These are phyloP conservation scores for Trachelus stipa DNA, from an alignment of 2,888 invertebrate genomes.

Conservation along the genomic window DNA sequence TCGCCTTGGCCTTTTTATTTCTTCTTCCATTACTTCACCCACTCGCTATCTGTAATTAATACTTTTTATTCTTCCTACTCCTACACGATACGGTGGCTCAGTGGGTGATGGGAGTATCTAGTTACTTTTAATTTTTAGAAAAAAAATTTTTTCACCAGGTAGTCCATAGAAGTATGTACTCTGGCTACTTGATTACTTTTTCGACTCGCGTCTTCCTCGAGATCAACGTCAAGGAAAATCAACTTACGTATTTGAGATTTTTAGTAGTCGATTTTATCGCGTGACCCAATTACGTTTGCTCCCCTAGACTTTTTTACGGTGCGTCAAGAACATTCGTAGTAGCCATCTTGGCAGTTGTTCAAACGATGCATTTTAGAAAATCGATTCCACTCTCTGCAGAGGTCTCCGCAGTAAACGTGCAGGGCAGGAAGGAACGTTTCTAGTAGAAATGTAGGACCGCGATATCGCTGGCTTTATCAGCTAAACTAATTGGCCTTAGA, in stretches of 20 bases:
- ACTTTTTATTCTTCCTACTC: not conserved
- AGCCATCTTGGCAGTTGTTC: slow-evolving; percentile 42
- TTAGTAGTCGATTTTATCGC: no score
- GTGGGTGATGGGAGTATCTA: not conserved
- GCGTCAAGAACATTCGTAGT: not conserved
- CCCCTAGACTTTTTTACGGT: not conserved
- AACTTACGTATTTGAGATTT: no score
- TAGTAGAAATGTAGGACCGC: not conserved
- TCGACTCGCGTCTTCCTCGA: no score
- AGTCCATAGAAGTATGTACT: not conserved
- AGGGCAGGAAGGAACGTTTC: not conserved
- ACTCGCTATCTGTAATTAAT: not conserved
- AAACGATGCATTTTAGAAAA: slow-evolving; percentile 46
- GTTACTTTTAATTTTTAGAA: not conserved
- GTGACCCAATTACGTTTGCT: not conserved
- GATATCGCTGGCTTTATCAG: not conserved
- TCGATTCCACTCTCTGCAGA: slow-evolving; percentile 34
- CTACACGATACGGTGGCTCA: not conserved
- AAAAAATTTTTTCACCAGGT: not conserved
- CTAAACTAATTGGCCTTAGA: not conserved
- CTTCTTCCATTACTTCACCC: not conserved
- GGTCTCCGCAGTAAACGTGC: slow-evolving; percentile 14
- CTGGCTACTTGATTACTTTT: not conserved
- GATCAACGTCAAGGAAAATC: no score
- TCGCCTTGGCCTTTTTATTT: not conserved